phyloP scores from a whole-genome alignment of 2,888 invertebrate species.

The Pandemis heparana region DNA sequence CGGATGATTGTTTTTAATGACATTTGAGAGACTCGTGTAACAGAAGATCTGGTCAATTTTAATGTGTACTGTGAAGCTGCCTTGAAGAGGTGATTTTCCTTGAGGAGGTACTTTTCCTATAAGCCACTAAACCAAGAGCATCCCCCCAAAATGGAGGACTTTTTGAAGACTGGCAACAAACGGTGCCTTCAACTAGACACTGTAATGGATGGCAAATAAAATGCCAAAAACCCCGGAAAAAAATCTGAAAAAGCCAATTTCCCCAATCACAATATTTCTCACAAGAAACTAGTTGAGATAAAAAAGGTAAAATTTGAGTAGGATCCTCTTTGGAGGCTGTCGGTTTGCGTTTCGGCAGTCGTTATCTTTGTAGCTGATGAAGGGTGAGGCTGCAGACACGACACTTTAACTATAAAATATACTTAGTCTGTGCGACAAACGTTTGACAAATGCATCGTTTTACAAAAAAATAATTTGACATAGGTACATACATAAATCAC shows the following conservation, averaged over 20 bases:
- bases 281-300: conserved; percentile 21
- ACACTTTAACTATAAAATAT: conserved; percentile 5
- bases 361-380: conserved; percentile 18
- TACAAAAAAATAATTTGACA: too few species aligned
- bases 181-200: not conserved
- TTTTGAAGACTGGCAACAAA: not conserved
- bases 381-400: conserved; percentile 2
- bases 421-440: too few species aligned
- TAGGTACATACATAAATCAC: too few species aligned
- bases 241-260: conserved; percentile 38
- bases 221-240: conserved; percentile 7
- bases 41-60: not conserved
- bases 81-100: too few species aligned
- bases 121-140: too few species aligned
- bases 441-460: too few species aligned
- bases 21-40: not conserved
- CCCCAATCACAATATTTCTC: conserved; percentile 36
- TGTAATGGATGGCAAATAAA: conserved; percentile 17
- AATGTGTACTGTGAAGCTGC: too few species aligned
- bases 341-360: conserved; percentile 4
- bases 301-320: conserved; percentile 38
- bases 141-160: not conserved
- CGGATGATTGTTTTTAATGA: not conserved
- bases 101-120: too few species aligned
- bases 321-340: conserved; percentile 29